Base-by-base conservation (phyloP, 2,113 vertebrate genomes). In the Pelmatolapia mariae region DNA sequence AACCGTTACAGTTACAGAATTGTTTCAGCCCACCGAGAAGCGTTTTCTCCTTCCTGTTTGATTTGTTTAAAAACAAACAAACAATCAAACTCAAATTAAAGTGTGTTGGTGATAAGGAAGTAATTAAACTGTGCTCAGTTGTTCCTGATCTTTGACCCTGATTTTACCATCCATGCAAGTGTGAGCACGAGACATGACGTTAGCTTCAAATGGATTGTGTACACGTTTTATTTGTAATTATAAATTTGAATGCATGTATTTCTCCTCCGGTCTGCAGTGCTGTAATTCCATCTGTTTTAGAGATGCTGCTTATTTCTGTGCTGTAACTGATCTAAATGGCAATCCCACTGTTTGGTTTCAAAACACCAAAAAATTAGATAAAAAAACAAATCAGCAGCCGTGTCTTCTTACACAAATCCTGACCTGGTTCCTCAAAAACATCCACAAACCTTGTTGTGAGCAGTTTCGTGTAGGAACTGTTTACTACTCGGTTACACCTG, bases 131-230 rank as follows among this genome's bases (percentile, higher is more conserved):
- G 63, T 15, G 16, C 22, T 29, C 43, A 19, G 40, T 47, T 47
- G 40, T 8, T 53, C n/a, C 59, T 5, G 54, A 63, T 61, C 43
- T 80, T 63, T 85, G 73, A 54, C 57, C 57, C 11, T 1, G 33
- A 38, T 29, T 66, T 85, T 5, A 36, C 3, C 3, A 12, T 85
- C 29, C 12, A 0, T n/a, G 68, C 13, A 0, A 18, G 22, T 0
- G 68, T 18, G 68, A 18, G 68, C 13, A 26, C 10, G 11, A 45
- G 6, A 66, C 52, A 4, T 22, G 68, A 5, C 2, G 12, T 26
- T 24, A 2, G 22, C 84, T 53, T 47, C 22, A 6, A 53, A 85
- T 10, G 47, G 84, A 52, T 63, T 79, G 18, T 8, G 7, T 10
- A 3, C 2, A 10, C 5, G 0, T 45, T 73, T 26, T 26, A 45